Conservation (phyloP, 2,797 vertebrate genomes). For the Phoxinus dragarum region DNA sequence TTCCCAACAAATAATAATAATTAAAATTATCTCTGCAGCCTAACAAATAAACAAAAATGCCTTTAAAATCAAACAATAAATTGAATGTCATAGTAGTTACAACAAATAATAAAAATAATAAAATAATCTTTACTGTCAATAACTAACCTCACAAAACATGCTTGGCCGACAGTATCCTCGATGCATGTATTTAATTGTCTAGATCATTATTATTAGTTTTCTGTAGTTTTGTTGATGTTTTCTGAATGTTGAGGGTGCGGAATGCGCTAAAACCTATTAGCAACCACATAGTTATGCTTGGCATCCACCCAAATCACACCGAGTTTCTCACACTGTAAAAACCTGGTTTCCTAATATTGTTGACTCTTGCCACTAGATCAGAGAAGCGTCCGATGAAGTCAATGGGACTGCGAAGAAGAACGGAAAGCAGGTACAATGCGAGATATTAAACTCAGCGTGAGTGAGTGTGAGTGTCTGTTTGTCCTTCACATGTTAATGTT, state of each 20-base stretch:
- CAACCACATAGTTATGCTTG: not conserved
- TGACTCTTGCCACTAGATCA: constrained; percentile 45
- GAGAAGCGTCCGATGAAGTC: constrained; percentile 56
- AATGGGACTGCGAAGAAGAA: constrained; percentile 51
- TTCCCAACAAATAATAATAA: not conserved
- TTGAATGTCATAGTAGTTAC: not conserved
- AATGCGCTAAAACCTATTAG: not conserved
- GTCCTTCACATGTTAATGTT: not conserved
- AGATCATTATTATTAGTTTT: no score
- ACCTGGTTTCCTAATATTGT: not conserved
- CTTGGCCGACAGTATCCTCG: not conserved
- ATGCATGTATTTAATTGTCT: not conserved
- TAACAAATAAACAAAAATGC: no score
- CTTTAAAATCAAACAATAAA: not conserved
- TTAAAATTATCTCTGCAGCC: not conserved
- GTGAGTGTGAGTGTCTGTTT: not conserved
- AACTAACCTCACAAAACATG: not conserved
- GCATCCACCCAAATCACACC: not conserved
- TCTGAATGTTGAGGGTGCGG: not conserved
- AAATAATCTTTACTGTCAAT: not conserved
- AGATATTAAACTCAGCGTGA: not conserved
- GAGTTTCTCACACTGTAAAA: not conserved
- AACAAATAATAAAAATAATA: not conserved
- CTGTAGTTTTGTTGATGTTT: not conserved
- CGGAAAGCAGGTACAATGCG: constrained; percentile 61